phyloP scores from a whole-genome alignment of 1,140 invertebrate genomes.

The Platorchestia sp. region DNA sequence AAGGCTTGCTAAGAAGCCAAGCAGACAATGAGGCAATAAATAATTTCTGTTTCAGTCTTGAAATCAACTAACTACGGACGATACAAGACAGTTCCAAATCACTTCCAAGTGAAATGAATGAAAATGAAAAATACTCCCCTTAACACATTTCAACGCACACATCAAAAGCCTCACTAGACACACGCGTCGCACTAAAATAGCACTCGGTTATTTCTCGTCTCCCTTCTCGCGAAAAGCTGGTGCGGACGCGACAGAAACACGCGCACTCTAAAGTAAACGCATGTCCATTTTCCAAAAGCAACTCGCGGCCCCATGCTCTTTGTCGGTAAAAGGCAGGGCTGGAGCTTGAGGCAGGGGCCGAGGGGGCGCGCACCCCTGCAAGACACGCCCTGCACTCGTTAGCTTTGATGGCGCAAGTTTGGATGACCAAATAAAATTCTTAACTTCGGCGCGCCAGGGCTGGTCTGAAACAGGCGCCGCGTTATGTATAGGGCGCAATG shows the following conservation, averaged over 20 bases:
- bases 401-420: conserved; percentile 51
- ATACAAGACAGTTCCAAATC: no score
- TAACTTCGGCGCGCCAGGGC: conserved; percentile 38
- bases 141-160: no score
- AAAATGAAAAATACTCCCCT: no score
- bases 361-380: conserved; percentile 14
- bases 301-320: not conserved
- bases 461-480: not conserved
- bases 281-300: not conserved
- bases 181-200: no score
- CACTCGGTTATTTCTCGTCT: not conserved
- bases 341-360: not conserved
- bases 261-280: not conserved
- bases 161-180: no score
- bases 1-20: no score
- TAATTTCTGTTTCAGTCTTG: no score
- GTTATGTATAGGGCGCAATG: not conserved
- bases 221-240: not conserved
- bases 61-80: no score
- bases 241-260: not conserved
- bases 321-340: not conserved
- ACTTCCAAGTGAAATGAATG: no score
- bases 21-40: no score
- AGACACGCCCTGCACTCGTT: conserved; percentile 51
- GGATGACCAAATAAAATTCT: conserved; percentile 48